Evolutionary conservation across 2,113 vertebrate species (phyloP).

Genomic region (Penelope pileata): DNA sequence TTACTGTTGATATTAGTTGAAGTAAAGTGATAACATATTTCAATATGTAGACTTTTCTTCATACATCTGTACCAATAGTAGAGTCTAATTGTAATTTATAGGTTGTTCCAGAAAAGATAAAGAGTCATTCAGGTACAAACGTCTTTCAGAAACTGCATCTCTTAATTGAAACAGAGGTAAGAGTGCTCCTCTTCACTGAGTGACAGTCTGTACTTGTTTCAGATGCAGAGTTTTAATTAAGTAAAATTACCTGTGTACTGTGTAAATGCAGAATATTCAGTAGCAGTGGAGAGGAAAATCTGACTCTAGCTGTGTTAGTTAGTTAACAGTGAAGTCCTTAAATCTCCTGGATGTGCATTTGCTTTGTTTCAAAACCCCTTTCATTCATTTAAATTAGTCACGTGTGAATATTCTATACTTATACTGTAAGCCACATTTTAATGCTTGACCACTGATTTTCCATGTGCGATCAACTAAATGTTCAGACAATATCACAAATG

Average conservation of each 20-base stretch:
- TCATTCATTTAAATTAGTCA: slow-evolving; percentile 46
- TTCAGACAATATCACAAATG: not conserved
- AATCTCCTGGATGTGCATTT: not conserved
- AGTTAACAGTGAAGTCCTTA: not conserved
- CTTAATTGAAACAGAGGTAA: not conserved
- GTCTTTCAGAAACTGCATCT: slow-evolving; percentile 25
- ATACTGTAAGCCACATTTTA: not conserved
- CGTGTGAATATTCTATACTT: not conserved
- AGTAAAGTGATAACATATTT: slow-evolving; percentile 90
- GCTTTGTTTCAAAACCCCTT: slow-evolving; percentile 12
- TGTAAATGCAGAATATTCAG: not conserved
- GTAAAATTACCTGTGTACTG: not conserved
- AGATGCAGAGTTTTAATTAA: not conserved
- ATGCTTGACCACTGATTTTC: not conserved
- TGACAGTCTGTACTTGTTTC: not conserved
- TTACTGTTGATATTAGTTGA: slow-evolving; percentile 88
- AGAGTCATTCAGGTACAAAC: slow-evolving; percentile 48
- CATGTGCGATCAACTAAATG: not conserved
- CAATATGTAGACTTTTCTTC: slow-evolving; percentile 82
- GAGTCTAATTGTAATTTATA: slow-evolving; percentile 79
- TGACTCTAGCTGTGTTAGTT: not conserved
- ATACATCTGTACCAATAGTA: slow-evolving; percentile 80
- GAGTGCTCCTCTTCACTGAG: slow-evolving; percentile 19
- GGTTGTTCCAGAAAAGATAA: slow-evolving; percentile 85
- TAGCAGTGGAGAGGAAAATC: slow-evolving; percentile 37